phyloP scores from a whole-genome alignment of 2,113 vertebrate species.

The Henicopernis longicauda region DNA sequence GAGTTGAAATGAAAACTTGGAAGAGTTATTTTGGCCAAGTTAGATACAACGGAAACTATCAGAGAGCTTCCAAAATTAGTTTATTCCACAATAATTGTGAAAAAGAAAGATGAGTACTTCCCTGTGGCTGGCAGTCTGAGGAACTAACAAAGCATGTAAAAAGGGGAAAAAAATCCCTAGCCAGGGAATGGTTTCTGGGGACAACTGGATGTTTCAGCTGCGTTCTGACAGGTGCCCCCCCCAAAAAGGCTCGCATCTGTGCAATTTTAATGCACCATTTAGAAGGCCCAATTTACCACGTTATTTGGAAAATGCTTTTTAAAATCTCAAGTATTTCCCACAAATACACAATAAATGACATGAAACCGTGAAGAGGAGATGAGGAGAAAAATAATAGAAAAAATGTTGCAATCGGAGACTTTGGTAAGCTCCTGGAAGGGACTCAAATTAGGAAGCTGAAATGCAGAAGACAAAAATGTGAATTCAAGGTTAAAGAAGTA shows the following conservation, averaged over 20 bases:
- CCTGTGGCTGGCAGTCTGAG: not conserved
- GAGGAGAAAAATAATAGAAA: not conserved
- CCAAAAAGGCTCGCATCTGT: not conserved
- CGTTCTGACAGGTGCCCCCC: not conserved
- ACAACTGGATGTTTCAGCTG: not conserved
- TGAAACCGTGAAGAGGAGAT: not conserved
- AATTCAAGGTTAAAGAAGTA: conserved; percentile 51
- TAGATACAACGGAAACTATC: not conserved
- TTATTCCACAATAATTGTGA: not conserved
- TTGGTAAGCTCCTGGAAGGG: not conserved
- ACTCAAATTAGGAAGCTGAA: conserved; percentile 13
- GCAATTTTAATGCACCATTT: not conserved
- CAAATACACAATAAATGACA: not conserved
- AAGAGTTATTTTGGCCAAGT: not conserved
- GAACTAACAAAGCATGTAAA: not conserved
- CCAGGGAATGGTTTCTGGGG: not conserved
- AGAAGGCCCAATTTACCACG: not conserved
- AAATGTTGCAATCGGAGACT: not conserved
- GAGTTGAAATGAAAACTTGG: conserved; percentile 21
- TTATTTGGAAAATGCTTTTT: not conserved
- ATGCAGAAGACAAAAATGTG: conserved; percentile 1
- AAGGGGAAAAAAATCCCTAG: not conserved
- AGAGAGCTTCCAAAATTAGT: not conserved
- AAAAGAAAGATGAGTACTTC: not conserved
- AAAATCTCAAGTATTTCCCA: not conserved